These are phyloP conservation scores for Daphoenositta chrysoptera DNA, from an alignment of 2,113 vertebrate genomes.

Conservation along the genomic window DNA sequence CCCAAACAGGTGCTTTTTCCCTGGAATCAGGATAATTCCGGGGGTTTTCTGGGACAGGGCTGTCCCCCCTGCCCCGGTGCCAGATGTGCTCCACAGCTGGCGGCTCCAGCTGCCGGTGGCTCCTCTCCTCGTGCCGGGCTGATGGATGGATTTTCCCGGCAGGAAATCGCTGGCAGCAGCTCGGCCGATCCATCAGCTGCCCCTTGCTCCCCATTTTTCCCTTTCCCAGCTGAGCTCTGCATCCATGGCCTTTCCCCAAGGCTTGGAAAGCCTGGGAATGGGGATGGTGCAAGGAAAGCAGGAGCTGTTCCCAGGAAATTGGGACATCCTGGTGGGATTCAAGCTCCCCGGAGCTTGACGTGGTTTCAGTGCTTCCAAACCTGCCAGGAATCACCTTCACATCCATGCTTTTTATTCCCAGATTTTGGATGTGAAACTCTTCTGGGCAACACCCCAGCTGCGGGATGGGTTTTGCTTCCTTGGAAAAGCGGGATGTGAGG, in stretches of 20 bases:
- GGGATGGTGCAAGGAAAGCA: not conserved
- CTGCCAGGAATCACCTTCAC: not conserved
- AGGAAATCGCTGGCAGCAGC: conserved; percentile 32
- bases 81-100: conserved; percentile 37
- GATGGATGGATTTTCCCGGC: conserved; percentile 47
- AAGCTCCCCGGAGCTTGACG: not conserved
- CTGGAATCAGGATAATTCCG: not conserved
- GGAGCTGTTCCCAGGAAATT: not conserved
- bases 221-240: not conserved
- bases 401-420: not conserved
- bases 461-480: not conserved
- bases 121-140: not conserved
- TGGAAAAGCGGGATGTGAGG: accelerated
- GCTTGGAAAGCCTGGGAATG: not conserved
- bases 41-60: not conserved
- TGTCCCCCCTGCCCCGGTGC: not conserved
- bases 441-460: accelerated
- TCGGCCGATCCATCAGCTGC: not conserved
- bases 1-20: not conserved
- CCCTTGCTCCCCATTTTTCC: not conserved
- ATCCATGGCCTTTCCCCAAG: not conserved
- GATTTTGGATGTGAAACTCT: not conserved
- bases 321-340: not conserved
- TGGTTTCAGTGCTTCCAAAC: not conserved
- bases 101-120: not conserved